Evolutionary conservation across 2,113 vertebrate genomes (phyloP), one percentile per base, ranked within the genome.

Genomic region (Axis porcinus): DNA sequence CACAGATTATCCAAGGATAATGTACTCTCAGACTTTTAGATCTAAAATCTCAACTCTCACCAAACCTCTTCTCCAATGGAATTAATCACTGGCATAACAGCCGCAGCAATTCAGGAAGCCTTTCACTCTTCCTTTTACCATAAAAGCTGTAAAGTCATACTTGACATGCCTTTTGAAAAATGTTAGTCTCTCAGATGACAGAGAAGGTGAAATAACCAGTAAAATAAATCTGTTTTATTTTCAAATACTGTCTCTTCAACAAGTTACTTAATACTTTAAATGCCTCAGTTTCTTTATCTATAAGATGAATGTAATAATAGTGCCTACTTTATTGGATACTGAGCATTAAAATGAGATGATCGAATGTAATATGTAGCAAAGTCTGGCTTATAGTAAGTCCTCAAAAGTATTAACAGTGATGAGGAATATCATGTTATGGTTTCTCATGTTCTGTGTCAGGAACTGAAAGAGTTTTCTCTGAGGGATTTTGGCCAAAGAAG

Each of bases 101-200:
- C 58, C 21, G 1, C 30, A 54, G 64, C 40, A 54, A 62, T 40
- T 86, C 62, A 74, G 70, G 87, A 85, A 40, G 70, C 10, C 60
- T 82, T 95, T 95, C 52, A 25, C 16, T 94, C 89, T 95, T 85
- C 64, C 74, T 96, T 93, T 76, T 52, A 52, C 57, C 43, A 54
- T 92, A 92, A 92, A 95, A 95, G 62, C 70, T 83, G 10, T 85
- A 85, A 52, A 95, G 60, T 52, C 12, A 27, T 94, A 91, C 27
- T 90, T 88, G 74, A 74, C 30, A 57, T 89, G 94, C 64, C 30
- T 88, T 93, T 88, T 25, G 70, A 14, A 81, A 93, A 97, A 60
- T 23, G 14, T 62, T 60, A 89, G 85, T 94, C 57, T 90, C 76
- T 95, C 43, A 45, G 85, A 40, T 89, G 85, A 70, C 45, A 81